Evolutionary conservation across 2,113 vertebrate species (phyloP).

Genomic region (crab-eating macaque (Macaca fascicularis)): DNA sequence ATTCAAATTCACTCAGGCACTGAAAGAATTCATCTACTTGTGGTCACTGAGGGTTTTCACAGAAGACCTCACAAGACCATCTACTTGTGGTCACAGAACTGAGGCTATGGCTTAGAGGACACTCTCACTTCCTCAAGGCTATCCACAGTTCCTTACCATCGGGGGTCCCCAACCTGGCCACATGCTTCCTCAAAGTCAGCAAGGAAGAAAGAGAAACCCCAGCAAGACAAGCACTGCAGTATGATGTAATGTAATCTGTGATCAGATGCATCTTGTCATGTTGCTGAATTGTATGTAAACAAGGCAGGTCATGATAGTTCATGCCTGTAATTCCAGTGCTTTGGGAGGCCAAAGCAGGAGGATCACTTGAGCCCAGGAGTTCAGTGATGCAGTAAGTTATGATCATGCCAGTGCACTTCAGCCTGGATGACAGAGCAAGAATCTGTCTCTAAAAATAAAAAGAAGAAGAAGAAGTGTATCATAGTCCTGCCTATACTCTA

Average conservation of each 20-base stretch:
- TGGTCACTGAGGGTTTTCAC: no score
- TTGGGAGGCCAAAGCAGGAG: background rate
- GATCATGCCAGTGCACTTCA: no score
- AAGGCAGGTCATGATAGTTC: no score
- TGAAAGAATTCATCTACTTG: background rate
- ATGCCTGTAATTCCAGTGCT: no score
- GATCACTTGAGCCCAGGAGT: background rate
- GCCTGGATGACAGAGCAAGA: no score
- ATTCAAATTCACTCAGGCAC: background rate
- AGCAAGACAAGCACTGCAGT: background rate
- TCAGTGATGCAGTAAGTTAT: no score
- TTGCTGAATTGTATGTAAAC: background rate
- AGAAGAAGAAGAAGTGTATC: background rate
- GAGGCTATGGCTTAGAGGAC: background rate
- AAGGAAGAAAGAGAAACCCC: background rate
- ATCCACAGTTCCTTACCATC: background rate
- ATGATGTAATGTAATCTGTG: background rate
- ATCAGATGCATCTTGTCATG: background rate
- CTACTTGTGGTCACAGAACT: background rate
- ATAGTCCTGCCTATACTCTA: background rate
- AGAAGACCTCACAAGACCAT: background rate
- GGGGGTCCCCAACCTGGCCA: background rate
- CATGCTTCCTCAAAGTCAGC: background rate
- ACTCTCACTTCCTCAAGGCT: background rate
- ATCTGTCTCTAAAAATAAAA: no score